Conservation (phyloP, 2,888 invertebrate genomes). For the Agrochola litura region DNA sequence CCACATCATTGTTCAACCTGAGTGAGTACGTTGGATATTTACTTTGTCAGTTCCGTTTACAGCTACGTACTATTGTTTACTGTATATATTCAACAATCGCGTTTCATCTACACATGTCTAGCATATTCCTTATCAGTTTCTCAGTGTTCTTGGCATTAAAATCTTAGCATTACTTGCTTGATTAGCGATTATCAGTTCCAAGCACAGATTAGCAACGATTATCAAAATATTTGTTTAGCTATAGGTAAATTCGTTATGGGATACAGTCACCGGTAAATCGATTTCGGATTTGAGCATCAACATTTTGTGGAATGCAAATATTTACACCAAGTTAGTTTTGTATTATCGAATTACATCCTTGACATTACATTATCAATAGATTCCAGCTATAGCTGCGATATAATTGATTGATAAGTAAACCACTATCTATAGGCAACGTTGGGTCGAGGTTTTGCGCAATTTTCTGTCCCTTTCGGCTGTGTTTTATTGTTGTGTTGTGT, state of each 20-base stretch:
- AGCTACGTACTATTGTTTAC: conserved; percentile 66
- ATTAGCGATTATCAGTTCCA: conserved; percentile 37
- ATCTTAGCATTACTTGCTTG: conserved; percentile 43
- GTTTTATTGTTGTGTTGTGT: conserved; percentile 69
- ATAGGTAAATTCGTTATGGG: conserved; percentile 53
- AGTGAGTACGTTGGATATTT: conserved; percentile 74
- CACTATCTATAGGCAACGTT: conserved; percentile 27
- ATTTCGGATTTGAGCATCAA: conserved; percentile 36
- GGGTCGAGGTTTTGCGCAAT: conserved; percentile 67
- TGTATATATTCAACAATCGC: conserved; percentile 51
- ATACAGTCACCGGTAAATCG: conserved; percentile 38
- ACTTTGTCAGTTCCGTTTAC: conserved; percentile 69
- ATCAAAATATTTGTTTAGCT: conserved; percentile 35
- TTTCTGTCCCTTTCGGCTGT: conserved; percentile 71
- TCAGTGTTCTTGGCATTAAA: conserved; percentile 43
- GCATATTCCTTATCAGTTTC: conserved; percentile 62
- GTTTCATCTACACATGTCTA: conserved; percentile 44
- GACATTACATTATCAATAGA: conserved; percentile 40
- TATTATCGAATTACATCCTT: conserved; percentile 29
- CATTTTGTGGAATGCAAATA: conserved; percentile 42
- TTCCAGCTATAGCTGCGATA: conserved; percentile 43
- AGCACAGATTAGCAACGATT: conserved; percentile 40
- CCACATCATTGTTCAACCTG: conserved; percentile 76
- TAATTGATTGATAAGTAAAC: conserved; percentile 49
- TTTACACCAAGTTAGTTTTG: conserved; percentile 39